Base-by-base conservation (phyloP, 2,797 vertebrate genomes). In the Danio choprae region DNA sequence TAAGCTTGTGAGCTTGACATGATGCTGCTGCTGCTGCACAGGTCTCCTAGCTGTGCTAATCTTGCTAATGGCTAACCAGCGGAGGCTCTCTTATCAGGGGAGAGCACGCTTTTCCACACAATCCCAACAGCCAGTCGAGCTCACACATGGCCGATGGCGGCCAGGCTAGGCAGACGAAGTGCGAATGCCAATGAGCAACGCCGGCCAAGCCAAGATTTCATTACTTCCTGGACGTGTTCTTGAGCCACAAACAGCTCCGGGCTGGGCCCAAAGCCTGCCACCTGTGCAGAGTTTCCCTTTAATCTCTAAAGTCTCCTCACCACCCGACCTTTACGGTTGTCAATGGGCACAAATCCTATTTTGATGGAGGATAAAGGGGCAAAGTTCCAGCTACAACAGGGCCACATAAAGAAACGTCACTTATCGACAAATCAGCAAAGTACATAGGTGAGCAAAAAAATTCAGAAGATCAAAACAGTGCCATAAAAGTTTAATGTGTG, bases 401-500 rank as follows among this genome's bases (percentile, higher is more conserved):
- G 81, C 70, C 68, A 18, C 59, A 75, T 67, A 22, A 73, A 88
- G 74, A 75, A 82, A 64, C 73, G 73, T 41, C 83, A 77, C 58
- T 85, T 84, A 84, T 85, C 73, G 85, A 83, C 88, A 88, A 89
- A 88, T 85, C 80, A 4, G 40, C 73, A 74, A 83, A 69, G 86
- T 81, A 83, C 81, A 87, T 83, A 85, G 87, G 84, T 85, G 81
- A 82, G 82, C 77, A 81, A 85, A 65, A n/a, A 70, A 46, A 81
- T 53, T 72, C 15, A 29, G 87, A 83, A 84, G 87, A 87, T 91
- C 81, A 90, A 92, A 94, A 91, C 86, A 85, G 53, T 65, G 76
- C 85, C 72, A 91, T 93, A 85, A 92, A 93, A 89, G 79, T 92
- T 92, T 91, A 89, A 93, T 91, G 83, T 65, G 71, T 74, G 81